Base-by-base conservation (phyloP, 30 jellyfish, hydroid and myxozoan genomes). In the Turritopsis rubra region DNA sequence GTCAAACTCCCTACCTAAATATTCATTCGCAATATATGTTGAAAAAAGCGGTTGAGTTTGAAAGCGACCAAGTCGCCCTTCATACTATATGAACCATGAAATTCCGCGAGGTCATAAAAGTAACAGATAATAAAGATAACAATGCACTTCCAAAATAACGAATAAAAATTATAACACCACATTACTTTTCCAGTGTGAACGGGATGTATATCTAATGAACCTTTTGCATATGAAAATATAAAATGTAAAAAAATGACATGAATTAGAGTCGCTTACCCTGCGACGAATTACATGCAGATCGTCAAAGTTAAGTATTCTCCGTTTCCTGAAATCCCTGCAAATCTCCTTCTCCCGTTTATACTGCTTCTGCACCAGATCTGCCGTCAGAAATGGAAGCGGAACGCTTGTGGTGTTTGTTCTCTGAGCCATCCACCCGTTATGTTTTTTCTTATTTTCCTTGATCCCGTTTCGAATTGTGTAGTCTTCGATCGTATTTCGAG, bases 1-100 rank as follows among this genome's bases (percentile, higher is more conserved):
- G 89, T 78, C 65, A 88, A 72, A 66, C 54, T 20, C 54, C 81
- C 75, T 23, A 83, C 92, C 96, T 88, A n/a, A 65, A 70, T 41
- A 41, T n/a, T n/a, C n/a, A n/a, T n/a, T 41, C 60, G 13, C 60
- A 41, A 41, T 41, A 41, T 41, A 41, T 3, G 60, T 41, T 41
- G 9, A n/a, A n/a, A n/a, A n/a, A n/a, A n/a, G n/a, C n/a, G n/a
- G n/a, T n/a, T n/a, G n/a, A n/a, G n/a, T n/a, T n/a, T n/a, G n/a
- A n/a, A n/a, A n/a, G n/a, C n/a, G n/a, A n/a, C n/a, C n/a, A n/a
- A n/a, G n/a, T n/a, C n/a, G n/a, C n/a, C n/a, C n/a, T n/a, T n/a
- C n/a, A n/a, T n/a, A n/a, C n/a, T n/a, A n/a, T n/a, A n/a, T n/a
- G n/a, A n/a, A n/a, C n/a, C n/a, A n/a, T n/a, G n/a, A n/a, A n/a